Conservation (phyloP, 2,888 invertebrate genomes). For the Phalangium opilio region DNA sequence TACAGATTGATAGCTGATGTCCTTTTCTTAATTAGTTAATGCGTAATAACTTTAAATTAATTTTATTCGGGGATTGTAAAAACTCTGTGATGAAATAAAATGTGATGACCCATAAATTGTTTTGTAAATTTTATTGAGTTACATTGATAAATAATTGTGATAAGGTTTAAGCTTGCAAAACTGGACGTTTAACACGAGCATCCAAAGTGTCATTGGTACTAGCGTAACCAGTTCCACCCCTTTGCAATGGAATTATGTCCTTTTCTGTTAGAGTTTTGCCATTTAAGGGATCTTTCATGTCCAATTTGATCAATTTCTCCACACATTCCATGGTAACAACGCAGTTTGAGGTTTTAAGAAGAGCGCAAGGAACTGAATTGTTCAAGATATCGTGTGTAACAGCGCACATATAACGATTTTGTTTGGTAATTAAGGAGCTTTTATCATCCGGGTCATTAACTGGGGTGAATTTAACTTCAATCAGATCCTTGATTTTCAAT, state of each 20-base stretch:
- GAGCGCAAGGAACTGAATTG: slow-evolving; percentile 86
- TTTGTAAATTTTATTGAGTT: background rate
- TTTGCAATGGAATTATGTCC: slow-evolving; percentile 80
- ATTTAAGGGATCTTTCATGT: slow-evolving; percentile 89
- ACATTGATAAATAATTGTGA: background rate
- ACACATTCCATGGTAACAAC: slow-evolving; percentile 93
- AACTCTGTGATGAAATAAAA: too few relatives aligned
- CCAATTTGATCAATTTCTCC: slow-evolving; percentile 87
- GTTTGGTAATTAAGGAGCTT: slow-evolving; percentile 68
- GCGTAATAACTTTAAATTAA: too few relatives aligned
- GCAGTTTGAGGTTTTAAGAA: slow-evolving; percentile 72
- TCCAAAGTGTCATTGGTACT: slow-evolving; percentile 67
- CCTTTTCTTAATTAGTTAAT: too few relatives aligned
- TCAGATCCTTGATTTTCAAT: slow-evolving; percentile 77
- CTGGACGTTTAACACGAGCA: slow-evolving; percentile 32
- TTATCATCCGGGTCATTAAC: slow-evolving; percentile 76
- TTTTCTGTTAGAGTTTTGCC: slow-evolving; percentile 64
- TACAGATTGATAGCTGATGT: too few relatives aligned
- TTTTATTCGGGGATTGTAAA: too few relatives aligned
- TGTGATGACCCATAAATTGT: too few relatives aligned
- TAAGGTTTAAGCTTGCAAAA: slow-evolving; percentile 22
- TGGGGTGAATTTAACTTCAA: slow-evolving; percentile 79
- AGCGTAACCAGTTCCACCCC: slow-evolving; percentile 91
- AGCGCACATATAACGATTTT: slow-evolving; percentile 88
- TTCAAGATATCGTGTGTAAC: slow-evolving; percentile 89